Evolutionary conservation across 2,113 vertebrate species (phyloP).

Genomic region (Smithornis capensis): DNA sequence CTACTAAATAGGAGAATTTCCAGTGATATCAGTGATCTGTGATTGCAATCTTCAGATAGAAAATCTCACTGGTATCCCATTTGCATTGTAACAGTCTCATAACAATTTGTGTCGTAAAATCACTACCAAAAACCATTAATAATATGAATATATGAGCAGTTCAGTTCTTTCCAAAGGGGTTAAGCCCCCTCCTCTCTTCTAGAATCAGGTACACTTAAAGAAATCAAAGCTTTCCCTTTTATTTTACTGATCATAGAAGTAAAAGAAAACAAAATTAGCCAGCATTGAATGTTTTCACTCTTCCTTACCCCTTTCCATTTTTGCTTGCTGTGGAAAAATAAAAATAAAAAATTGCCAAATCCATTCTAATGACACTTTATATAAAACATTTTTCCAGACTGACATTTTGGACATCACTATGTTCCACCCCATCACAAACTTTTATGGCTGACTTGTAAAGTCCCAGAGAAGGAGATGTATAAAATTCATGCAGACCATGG

Average conservation of each 20-base stretch:
- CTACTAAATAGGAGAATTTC: constrained; percentile 40
- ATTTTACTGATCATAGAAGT: neutral
- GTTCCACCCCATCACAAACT: constrained; percentile 51
- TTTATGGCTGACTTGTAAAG: constrained; percentile 51
- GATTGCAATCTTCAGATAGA: constrained; percentile 28
- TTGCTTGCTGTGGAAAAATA: neutral
- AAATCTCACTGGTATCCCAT: constrained; percentile 51
- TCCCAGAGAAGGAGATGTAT: constrained; percentile 35
- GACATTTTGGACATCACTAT: constrained; percentile 22
- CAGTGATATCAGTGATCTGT: constrained; percentile 23
- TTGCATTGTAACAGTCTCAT: constrained; percentile 55
- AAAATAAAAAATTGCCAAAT: constrained; percentile 53
- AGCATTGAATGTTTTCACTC: neutral
- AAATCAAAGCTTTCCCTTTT: neutral
- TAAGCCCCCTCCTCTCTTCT: neutral
- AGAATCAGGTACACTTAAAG: neutral
- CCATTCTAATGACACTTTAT: constrained; percentile 42
- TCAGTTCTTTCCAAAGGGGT: constrained; percentile 41
- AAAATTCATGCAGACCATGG: constrained; percentile 29
- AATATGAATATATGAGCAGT: constrained; percentile 27
- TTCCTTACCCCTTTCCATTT: neutral
- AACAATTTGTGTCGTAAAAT: constrained; percentile 58
- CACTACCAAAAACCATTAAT: constrained; percentile 60
- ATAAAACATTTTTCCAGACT: constrained; percentile 59
- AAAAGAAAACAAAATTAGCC: neutral